phyloP scores from a whole-genome alignment of 2,113 vertebrate genomes.

The Conger conger region DNA sequence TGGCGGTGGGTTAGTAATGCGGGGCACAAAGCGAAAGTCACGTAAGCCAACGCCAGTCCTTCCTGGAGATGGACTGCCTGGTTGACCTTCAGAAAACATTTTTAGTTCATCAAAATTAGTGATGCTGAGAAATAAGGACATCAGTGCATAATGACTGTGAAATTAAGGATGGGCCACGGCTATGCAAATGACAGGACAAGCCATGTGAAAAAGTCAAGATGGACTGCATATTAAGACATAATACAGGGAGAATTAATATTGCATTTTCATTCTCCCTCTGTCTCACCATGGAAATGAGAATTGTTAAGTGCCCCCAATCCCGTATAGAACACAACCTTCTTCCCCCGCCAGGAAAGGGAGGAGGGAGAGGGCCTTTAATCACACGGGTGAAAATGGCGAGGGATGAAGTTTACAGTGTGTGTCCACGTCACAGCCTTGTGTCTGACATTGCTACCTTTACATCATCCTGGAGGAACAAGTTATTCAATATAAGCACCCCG shows the following conservation, averaged over 20 bases:
- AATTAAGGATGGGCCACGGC: slow-evolving; percentile 88
- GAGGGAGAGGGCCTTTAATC: background rate
- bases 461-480: slow-evolving; percentile 40
- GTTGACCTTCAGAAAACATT: slow-evolving; percentile 92
- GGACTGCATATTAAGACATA: slow-evolving; percentile 92
- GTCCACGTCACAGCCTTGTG: slow-evolving; percentile 43
- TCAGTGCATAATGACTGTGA: slow-evolving; percentile 98
- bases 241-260: slow-evolving; percentile 85
- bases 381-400: slow-evolving; percentile 10
- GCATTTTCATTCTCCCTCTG: slow-evolving; percentile 66
- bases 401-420: slow-evolving; percentile 48
- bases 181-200: slow-evolving; percentile 94
- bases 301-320: slow-evolving; percentile 42
- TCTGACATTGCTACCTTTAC: slow-evolving; percentile 61
- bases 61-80: slow-evolving; percentile 34
- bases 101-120: slow-evolving; percentile 99
- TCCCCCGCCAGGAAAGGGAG: slow-evolving; percentile 19
- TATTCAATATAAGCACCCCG: slow-evolving; percentile 54
- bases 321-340: slow-evolving; percentile 43
- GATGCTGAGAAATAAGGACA: slow-evolving; percentile 92
- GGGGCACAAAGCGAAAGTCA: background rate
- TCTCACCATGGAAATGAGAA: slow-evolving; percentile 47
- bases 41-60: background rate
- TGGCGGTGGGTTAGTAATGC: background rate
- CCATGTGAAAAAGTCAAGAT: slow-evolving; percentile 94